phyloP scores from a whole-genome alignment of 2,888 invertebrate species.

The Drosophila paracracens region DNA sequence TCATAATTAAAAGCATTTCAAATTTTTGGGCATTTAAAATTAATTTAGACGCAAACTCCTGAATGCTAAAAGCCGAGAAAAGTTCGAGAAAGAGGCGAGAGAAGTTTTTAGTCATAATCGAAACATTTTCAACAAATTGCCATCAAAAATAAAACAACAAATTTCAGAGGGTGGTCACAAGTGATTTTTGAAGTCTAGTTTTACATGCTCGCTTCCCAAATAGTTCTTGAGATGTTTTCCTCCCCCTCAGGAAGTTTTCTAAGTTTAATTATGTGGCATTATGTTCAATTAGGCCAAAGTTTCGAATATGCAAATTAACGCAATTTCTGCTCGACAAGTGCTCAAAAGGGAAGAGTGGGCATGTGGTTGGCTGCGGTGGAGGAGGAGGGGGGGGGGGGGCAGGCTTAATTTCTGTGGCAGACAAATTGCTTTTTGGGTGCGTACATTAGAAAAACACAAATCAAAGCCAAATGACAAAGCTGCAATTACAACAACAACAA shows the following conservation, averaged over 20 bases:
- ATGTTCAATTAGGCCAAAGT: slow-evolving; percentile 79
- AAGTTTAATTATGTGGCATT: slow-evolving; percentile 79
- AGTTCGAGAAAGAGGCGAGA: not conserved
- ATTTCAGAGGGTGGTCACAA: slow-evolving; percentile 43
- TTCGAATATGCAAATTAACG: slow-evolving; percentile 77
- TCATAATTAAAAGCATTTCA: not conserved
- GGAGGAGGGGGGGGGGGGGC: not conserved
- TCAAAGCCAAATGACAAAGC: slow-evolving; percentile 49
- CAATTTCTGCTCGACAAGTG: slow-evolving; percentile 68
- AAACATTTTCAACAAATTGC: slow-evolving; percentile 31
- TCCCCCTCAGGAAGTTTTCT: slow-evolving; percentile 42
- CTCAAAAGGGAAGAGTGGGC: slow-evolving; percentile 14
- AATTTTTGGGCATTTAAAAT: not conserved
- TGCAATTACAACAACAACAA: slow-evolving; percentile 34
- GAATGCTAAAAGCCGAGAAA: not conserved
- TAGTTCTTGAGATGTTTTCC: slow-evolving; percentile 29
- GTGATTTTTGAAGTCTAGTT: slow-evolving; percentile 52
- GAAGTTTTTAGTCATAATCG: slow-evolving; percentile 10
- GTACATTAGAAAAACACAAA: slow-evolving; percentile 56
- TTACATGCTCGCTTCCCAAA: slow-evolving; percentile 24
- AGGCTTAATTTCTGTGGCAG: slow-evolving; percentile 34
- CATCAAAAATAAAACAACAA: slow-evolving; percentile 32
- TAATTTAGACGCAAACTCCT: not conserved
- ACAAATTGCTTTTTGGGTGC: slow-evolving; percentile 56
- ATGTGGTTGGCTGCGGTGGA: not conserved